These are phyloP conservation scores for Spilarctia lutea DNA, from an alignment of 2,888 invertebrate species.

Conservation along the genomic window DNA sequence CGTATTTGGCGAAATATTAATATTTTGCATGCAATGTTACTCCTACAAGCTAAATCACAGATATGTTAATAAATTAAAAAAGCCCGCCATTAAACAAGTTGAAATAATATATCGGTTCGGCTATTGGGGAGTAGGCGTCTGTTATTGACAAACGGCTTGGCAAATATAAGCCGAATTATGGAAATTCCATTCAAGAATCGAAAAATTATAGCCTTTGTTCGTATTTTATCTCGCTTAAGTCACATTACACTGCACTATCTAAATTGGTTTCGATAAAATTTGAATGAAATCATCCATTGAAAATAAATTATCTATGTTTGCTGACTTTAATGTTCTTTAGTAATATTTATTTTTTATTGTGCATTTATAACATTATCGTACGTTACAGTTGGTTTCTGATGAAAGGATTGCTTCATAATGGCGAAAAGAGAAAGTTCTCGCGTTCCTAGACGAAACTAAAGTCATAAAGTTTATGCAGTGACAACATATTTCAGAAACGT, in stretches of 20 bases:
- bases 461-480: slow-evolving; percentile 84
- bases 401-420: slow-evolving; percentile 61
- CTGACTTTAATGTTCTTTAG: background rate
- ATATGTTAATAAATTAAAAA: slow-evolving; percentile 63
- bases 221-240: slow-evolving; percentile 74
- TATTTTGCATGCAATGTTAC: slow-evolving; percentile 51
- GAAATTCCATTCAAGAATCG: slow-evolving; percentile 73
- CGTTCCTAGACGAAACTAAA: slow-evolving; percentile 77
- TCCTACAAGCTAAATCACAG: slow-evolving; percentile 59
- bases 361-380: background rate
- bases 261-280: slow-evolving; percentile 82
- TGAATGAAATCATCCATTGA: slow-evolving; percentile 71
- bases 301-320: slow-evolving; percentile 71
- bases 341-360: background rate
- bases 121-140: slow-evolving; percentile 46
- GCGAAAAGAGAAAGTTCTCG: slow-evolving; percentile 61
- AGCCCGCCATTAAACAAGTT: slow-evolving; percentile 63
- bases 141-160: slow-evolving; percentile 65
- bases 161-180: slow-evolving; percentile 79
- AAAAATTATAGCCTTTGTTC: slow-evolving; percentile 76
- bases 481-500: slow-evolving; percentile 83
- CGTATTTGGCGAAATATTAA: slow-evolving; percentile 11
- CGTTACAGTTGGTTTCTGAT: slow-evolving; percentile 57
- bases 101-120: slow-evolving; percentile 61
- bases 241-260: slow-evolving; percentile 76